Evolutionary conservation across 2,888 invertebrate genomes (phyloP), one percentile per base, ranked within the genome.

Genomic region (Amphipyra tragopoginis): DNA sequence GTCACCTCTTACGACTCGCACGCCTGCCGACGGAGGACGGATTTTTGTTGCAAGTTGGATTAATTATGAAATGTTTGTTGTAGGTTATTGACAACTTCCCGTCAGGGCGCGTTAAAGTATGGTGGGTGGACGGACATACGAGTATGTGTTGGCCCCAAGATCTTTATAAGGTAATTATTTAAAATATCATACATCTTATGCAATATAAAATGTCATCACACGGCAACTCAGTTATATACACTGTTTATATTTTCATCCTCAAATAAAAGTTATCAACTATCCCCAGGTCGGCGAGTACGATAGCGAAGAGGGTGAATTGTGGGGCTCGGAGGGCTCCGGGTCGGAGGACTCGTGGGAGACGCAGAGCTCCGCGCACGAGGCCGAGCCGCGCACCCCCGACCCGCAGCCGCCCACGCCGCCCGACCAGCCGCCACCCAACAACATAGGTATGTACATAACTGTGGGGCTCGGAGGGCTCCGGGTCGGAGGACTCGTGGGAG

Each of bases 111-210:
- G 97, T 99, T 5, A 96, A 97, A 82, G 98, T 99, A n/a, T 97
- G 98, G 96, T 99, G 99, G 99, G 97, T 98, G 0, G 97, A 98
- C 85, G 97, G 97, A 10, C 96, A 96, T 68, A 96, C 96, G 7
- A 98, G 98, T 72, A 97, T 97, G 95, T 98, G 98, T 87, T 98
- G 98, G 97, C 99, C 99, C 0, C 98, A 98, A 87, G 98, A 98
- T 91, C 93, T 98, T 9, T 98, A 97, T 82, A 97, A 97, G 94
- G 95, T 95, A 83, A 82, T 14, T 0, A 15, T 15, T 42, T 42
- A 2, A 9, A 36, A 36, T 26, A 21, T 21, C 10, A 5, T 21
- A 21, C 15, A 10, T 5, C 8, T 10, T 43, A 21, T 21, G 3
- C 2, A 21, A 21, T 21, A 21, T 21, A 21, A 21, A 21, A 1